phyloP scores from a whole-genome alignment of 1,140 invertebrate species.

The Zophobas atratus region DNA sequence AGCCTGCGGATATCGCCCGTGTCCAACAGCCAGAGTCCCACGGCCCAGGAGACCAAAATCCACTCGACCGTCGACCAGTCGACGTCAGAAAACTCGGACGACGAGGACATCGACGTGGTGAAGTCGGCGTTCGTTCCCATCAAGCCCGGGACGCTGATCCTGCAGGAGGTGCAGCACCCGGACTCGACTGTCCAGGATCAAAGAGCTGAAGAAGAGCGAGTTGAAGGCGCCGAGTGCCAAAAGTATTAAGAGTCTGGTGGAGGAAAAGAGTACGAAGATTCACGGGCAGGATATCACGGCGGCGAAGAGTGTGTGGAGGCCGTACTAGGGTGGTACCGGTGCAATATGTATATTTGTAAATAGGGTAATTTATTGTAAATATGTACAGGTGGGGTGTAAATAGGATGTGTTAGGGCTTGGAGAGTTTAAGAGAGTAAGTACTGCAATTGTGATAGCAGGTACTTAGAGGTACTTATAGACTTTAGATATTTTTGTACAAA shows the following conservation, averaged over 20 bases:
- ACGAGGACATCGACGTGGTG: slow-evolving; percentile 81
- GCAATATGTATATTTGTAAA: slow-evolving; percentile 45
- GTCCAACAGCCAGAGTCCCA: slow-evolving; percentile 56
- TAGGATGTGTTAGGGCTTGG: slow-evolving; percentile 57
- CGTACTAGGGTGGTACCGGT: slow-evolving; percentile 73
- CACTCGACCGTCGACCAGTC: slow-evolving; percentile 75
- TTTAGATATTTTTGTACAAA: slow-evolving; percentile 68
- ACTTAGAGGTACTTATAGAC: slow-evolving; percentile 57
- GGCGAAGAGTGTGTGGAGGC: slow-evolving; percentile 82
- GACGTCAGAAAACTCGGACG: slow-evolving; percentile 72
- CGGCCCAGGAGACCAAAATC: slow-evolving; percentile 67
- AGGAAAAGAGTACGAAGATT: slow-evolving; percentile 74
- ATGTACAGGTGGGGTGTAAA: slow-evolving; percentile 55
- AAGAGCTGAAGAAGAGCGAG: slow-evolving; percentile 70
- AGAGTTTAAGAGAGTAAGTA: slow-evolving; percentile 59
- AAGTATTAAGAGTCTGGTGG: slow-evolving; percentile 63
- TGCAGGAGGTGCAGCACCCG: slow-evolving; percentile 69
- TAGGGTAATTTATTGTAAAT: slow-evolving; percentile 59
- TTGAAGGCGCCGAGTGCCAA: slow-evolving; percentile 75
- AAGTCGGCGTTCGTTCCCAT: slow-evolving; percentile 81
- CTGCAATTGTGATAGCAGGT: slow-evolving; percentile 67
- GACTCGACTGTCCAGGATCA: slow-evolving; percentile 74
- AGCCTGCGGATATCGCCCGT: slow-evolving; percentile 59
- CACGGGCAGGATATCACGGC: slow-evolving; percentile 69
- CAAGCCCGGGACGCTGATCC: slow-evolving; percentile 68